phyloP scores from a whole-genome alignment of 2,113 vertebrate species.

The Heterotilapia buettikoferi region DNA sequence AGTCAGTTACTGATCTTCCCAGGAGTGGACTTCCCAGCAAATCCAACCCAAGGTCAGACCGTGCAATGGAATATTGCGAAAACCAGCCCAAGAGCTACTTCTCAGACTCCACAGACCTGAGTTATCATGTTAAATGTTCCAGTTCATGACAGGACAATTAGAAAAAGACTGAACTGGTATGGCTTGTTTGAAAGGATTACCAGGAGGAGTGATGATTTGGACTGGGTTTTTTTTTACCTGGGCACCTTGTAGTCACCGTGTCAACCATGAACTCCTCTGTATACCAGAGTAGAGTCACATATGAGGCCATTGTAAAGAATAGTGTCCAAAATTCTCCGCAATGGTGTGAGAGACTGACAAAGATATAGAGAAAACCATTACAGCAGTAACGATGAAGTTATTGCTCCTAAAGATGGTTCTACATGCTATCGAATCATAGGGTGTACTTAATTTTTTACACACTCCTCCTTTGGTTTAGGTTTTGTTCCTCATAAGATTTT shows the following conservation, averaged over 20 bases:
- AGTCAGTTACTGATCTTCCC: not conserved
- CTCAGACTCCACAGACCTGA: not conserved
- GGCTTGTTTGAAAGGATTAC: not conserved
- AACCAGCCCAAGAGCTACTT: not conserved
- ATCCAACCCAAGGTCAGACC: not conserved
- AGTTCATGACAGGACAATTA: not conserved
- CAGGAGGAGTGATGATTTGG: not conserved
- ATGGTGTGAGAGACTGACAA: not conserved
- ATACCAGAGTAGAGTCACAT: not conserved
- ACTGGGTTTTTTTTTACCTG: not conserved
- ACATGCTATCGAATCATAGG: not conserved
- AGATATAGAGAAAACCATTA: not conserved
- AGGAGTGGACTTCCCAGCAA: not conserved
- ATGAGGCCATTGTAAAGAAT: not conserved
- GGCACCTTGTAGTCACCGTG: not conserved
- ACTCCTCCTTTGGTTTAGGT: not conserved
- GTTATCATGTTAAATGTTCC: not conserved
- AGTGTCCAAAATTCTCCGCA: not conserved
- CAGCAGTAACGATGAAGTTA: not conserved
- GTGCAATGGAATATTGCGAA: not conserved
- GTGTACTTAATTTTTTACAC: not conserved
- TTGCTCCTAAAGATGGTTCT: not conserved
- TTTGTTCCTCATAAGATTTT: not conserved
- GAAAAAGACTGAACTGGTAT: not conserved
- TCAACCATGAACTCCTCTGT: not conserved